Evolutionary conservation across 1,140 invertebrate genomes (phyloP), one percentile per base, ranked within the genome.

Genomic region (Macrobrachium rosenbergii): DNA sequence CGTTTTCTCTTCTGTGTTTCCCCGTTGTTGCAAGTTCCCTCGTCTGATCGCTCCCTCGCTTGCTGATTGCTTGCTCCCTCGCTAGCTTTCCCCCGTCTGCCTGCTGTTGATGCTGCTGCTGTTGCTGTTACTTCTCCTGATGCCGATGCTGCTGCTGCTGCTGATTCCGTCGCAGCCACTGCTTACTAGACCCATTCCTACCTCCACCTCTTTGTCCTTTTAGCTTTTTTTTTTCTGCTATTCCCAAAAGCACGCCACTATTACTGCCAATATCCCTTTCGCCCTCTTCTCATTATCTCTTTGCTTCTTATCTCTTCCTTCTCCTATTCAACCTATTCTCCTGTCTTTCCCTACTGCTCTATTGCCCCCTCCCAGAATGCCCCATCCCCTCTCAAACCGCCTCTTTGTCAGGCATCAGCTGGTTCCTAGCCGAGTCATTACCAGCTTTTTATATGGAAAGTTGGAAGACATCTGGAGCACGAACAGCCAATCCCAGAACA

Each of bases 381-480:
- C 60, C 77, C 59, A 12, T 28, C 21, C 21, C 59, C 77, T 60
- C 59, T 19, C 60, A 21, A 62, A 60, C 60, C 60, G 19, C 59
- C 21, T 60, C 77, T 52, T 60, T 37, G 78, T 23, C 78, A 80
- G 78, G 60, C 78, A 80, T 63, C 78, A 80, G 78, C 78, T 63
- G 78, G 59, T 80, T 28, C 78, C 21, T 58, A 80, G 59, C 60
- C 58, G 28, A 59, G 78, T 80, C 78, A 80, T 80, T 80, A 80
- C 78, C 19, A 60, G 58, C 58, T 80, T 80, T 80, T 80, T 80
- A 80, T 80, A 80, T 62, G 78, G 23, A 62, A 80, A 80, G 58
- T 80, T 80, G 78, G 58, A 60, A 80, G 78, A 80, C 78, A 80
- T 59, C 60, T 80, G 78, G 78, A 59, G 17, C 58, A 16, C 58